Conservation (phyloP, 2,113 vertebrate species). For the Aegithalos caudatus region DNA sequence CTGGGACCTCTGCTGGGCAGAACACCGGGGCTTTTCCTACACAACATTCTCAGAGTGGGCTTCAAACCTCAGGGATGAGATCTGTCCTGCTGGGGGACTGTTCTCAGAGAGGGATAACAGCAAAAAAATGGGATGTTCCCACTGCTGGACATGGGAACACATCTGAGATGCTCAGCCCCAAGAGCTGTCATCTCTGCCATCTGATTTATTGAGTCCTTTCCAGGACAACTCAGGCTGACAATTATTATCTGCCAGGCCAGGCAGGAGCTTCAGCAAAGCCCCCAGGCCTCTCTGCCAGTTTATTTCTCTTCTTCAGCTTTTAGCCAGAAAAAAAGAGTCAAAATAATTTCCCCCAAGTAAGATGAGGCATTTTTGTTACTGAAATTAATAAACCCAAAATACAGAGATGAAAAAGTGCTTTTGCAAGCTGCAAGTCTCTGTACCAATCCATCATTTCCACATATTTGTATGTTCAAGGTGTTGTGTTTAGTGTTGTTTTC, state of each 20-base stretch:
- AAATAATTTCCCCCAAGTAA: neutral
- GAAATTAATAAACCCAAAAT: too few relatives aligned
- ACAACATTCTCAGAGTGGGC: neutral
- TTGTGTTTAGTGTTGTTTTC: neutral
- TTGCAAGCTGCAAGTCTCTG: too few relatives aligned
- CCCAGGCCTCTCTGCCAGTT: neutral
- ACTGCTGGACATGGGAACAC: neutral
- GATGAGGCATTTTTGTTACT: rapidly evolving
- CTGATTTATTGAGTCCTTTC: neutral
- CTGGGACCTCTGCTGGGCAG: rapidly evolving
- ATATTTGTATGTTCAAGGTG: neutral
- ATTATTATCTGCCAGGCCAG: neutral
- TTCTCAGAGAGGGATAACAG: neutral
- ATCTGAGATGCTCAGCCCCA: neutral
- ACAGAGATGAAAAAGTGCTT: too few relatives aligned
- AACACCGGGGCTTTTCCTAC: neutral
- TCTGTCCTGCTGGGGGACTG: neutral
- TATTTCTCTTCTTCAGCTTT: neutral
- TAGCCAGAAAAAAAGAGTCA: neutral
- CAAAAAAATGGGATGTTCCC: neutral
- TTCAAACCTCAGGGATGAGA: neutral
- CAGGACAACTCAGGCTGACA: neutral
- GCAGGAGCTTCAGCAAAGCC: neutral
- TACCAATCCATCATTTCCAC: too few relatives aligned
- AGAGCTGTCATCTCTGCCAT: neutral